Percentiles rank a stretch among this genome's conserved stretches.
Conservation (phyloP, 2,113 vertebrate species). For the Girardinichthys multiradiatus region DNA sequence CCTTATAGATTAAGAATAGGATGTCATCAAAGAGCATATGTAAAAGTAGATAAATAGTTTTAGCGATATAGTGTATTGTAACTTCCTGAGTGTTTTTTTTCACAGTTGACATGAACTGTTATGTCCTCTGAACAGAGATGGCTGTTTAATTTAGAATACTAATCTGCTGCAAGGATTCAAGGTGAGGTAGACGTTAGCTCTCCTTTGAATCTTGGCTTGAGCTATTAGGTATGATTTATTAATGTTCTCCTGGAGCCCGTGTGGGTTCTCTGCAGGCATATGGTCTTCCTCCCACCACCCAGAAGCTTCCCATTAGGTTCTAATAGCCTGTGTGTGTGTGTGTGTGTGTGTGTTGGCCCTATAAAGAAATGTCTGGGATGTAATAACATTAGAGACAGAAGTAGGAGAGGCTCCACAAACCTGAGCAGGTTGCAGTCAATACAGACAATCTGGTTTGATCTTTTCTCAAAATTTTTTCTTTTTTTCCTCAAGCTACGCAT, state of each 20-base stretch:
- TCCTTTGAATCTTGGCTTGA: background rate
- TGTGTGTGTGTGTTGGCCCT: too few species aligned
- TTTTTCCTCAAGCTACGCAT: too few species aligned
- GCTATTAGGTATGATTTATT: background rate
- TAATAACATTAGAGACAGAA: background rate
- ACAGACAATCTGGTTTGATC: background rate
- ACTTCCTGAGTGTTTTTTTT: background rate
- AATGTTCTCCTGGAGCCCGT: background rate
- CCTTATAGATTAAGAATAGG: too few species aligned
- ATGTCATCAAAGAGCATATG: too few species aligned
- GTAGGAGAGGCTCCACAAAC: background rate
- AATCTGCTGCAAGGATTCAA: too few species aligned
- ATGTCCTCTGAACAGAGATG: too few species aligned
- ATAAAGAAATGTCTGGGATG: background rate
- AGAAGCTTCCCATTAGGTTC: background rate
- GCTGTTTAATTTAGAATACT: too few species aligned
- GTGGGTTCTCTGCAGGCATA: background rate
- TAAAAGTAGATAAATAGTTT: too few species aligned
- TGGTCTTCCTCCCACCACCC: too few species aligned
- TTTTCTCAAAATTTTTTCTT: too few species aligned
- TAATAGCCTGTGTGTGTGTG: background rate
- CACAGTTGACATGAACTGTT: background rate
- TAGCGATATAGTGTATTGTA: too few species aligned
- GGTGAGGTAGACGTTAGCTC: background rate
- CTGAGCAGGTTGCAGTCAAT: background rate